Conservation (phyloP, 2,113 vertebrate species). For the Halcyon senegalensis region DNA sequence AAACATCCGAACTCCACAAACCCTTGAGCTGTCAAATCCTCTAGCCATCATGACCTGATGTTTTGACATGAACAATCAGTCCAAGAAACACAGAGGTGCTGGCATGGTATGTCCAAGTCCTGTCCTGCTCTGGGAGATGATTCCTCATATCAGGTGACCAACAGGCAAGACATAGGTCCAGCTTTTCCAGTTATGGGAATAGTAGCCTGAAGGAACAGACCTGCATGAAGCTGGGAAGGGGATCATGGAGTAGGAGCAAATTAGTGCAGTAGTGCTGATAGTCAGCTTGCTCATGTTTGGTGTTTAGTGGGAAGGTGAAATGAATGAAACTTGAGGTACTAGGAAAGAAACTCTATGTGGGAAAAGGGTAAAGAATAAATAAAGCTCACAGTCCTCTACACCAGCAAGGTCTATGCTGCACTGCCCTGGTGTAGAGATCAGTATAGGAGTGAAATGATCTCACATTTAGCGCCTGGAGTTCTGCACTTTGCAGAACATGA, state of each 20-base stretch:
- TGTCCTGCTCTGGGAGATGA: not conserved
- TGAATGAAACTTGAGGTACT: not conserved
- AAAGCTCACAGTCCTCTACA: not conserved
- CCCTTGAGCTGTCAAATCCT: not conserved
- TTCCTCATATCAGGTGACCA: not conserved
- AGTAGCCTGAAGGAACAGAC: not conserved
- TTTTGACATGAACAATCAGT: not conserved
- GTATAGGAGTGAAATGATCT: not conserved
- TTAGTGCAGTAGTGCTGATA: not conserved
- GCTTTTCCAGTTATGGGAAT: not conserved
- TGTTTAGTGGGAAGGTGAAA: not conserved
- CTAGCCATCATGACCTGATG: no score
- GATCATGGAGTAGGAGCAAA: not conserved
- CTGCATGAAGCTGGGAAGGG: not conserved
- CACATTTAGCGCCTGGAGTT: not conserved
- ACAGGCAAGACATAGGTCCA: not conserved
- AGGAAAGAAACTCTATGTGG: rapidly evolving
- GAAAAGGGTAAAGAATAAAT: not conserved
- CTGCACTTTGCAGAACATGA: not conserved
- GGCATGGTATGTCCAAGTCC: not conserved
- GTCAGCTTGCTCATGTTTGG: not conserved
- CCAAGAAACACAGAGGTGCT: not conserved
- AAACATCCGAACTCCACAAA: not conserved
- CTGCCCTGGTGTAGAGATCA: not conserved
- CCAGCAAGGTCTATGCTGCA: not conserved